Evolutionary conservation across 2,797 vertebrate species (phyloP).

Genomic region (Luscinia luscinia): DNA sequence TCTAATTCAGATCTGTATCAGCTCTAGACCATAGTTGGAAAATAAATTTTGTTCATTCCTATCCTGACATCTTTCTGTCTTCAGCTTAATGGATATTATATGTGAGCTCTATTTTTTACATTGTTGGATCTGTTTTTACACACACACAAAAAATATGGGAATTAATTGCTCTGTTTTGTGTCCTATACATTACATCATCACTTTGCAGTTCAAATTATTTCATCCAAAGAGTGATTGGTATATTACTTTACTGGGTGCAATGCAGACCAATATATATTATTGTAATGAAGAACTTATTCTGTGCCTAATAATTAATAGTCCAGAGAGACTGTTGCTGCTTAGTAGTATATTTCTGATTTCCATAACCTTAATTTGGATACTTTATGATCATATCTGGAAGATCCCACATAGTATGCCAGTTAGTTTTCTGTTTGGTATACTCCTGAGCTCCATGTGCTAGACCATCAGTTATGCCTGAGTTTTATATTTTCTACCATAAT

Average conservation of each 20-base stretch:
- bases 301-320: constrained; percentile 8
- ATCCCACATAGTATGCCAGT: background rate
- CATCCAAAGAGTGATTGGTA: background rate
- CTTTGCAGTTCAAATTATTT: background rate
- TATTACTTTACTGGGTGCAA: background rate
- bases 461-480: background rate
- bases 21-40: background rate
- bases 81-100: background rate
- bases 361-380: background rate
- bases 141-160: background rate
- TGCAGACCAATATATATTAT: background rate
- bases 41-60: background rate
- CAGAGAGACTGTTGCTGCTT: background rate
- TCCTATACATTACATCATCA: background rate
- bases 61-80: background rate
- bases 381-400: background rate
- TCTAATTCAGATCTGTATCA: background rate
- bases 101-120: background rate
- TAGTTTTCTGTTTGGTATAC: background rate
- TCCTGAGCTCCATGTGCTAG: background rate
- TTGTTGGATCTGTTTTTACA: background rate
- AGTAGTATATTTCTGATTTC: background rate
- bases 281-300: background rate
- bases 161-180: background rate
- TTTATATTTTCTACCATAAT: background rate